Percentiles rank a stretch among this genome's conserved stretches.
These are phyloP conservation scores for Samia ricini DNA, from an alignment of 1,140 invertebrate genomes.

Conservation along the genomic window DNA sequence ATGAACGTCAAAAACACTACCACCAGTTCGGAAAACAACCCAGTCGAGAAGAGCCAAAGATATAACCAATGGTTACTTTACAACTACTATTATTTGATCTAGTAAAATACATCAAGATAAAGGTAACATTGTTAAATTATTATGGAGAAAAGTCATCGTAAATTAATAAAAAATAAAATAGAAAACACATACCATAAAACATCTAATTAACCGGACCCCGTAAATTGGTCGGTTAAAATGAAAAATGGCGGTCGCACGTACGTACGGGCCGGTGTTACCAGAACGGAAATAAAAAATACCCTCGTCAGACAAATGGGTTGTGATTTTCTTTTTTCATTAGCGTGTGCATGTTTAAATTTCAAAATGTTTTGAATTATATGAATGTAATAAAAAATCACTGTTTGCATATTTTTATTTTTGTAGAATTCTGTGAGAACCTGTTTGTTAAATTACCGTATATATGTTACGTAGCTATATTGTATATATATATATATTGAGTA, in stretches of 20 bases:
- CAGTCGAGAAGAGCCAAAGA: too few relatives aligned
- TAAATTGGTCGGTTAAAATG: constrained; percentile 11
- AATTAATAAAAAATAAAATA: constrained; percentile 3
- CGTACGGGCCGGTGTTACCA: not conserved
- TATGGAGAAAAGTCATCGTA: not conserved
- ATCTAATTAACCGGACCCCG: constrained; percentile 5
- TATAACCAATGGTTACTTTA: too few relatives aligned
- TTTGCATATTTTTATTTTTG: not conserved
- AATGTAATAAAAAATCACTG: not conserved
- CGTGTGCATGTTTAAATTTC: not conserved
- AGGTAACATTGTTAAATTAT: too few relatives aligned
- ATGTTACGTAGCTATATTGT: too few relatives aligned
- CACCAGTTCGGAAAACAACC: too few relatives aligned
- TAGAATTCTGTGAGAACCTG: not conserved
- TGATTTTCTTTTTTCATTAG: constrained; percentile 1
- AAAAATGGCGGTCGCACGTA: constrained; percentile 6
- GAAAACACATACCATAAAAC: not conserved
- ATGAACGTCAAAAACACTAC: too few relatives aligned
- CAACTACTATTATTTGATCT: too few relatives aligned
- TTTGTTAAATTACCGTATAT: too few relatives aligned
- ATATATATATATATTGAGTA: too few relatives aligned
- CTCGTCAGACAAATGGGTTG: not conserved
- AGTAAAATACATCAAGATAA: too few relatives aligned
- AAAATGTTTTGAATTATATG: not conserved
- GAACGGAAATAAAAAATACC: not conserved